Base-by-base conservation (phyloP, 2,888 invertebrate genomes). In the Troides oblongomaculatus region DNA sequence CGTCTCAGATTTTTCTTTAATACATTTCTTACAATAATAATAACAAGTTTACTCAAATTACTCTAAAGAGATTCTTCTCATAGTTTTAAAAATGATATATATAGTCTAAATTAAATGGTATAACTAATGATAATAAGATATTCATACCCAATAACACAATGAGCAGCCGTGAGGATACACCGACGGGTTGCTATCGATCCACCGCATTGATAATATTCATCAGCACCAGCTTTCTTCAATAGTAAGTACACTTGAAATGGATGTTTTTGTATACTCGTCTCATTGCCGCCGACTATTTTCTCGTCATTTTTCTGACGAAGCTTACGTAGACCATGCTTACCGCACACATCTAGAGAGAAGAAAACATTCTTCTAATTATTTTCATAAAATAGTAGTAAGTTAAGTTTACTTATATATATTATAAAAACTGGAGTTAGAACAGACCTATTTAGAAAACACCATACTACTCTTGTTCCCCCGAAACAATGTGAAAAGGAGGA, bases 101-200 rank as follows among this genome's bases (percentile, higher is more conserved):
- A n/a, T 53, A 0, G 53, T 53, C 53, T 7, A n/a, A 46, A 14
- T 1, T 46, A 2, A 53, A 12, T 50, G 50, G 12, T 50, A 17
- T 39, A 39, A 1, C 10, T 39, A 39, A 46, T 46, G 3, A 46
- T 14, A n/a, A 53, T n/a, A 6, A 58, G 2, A 58, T 23, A 7
- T 43, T 25, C 75, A 73, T 85, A 93, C 93, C 85, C 82, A 4
- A 72, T 71, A 1, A 93, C 73, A 72, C 93, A 93, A 78, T 93
- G 93, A 5, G 93, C 93, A 14, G 93, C 93, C 0, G 93, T 92
- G 18, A 93, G 74, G 8, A 93, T 77, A 69, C 82, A 81, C n/a
- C 74, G 73, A 0, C 68, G 57, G 69, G 79, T 89, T 59, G 93
- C 79, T 66, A 93, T 90, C 1, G 91, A 89, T 0, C 93, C 93